A percentile compares a stretch with the other conserved stretches of the same genome.
phyloP scores from a whole-genome alignment of 2,888 invertebrate genomes.

The Amphipoea oculea region DNA sequence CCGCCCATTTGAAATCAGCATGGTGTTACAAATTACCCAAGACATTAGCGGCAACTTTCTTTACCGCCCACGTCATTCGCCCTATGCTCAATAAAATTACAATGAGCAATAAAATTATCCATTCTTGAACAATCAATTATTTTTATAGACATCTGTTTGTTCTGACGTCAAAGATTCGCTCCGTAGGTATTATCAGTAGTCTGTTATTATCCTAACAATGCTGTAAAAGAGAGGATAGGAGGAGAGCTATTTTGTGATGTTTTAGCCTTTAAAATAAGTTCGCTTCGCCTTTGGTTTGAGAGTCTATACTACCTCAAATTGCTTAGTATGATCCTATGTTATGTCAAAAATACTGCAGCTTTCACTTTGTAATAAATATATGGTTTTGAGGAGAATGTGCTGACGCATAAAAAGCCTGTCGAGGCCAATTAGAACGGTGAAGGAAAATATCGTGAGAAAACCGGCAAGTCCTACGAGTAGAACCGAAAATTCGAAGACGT shows the following conservation, averaged over 20 bases:
- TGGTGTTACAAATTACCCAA: constrained; percentile 26
- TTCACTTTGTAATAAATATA: neutral
- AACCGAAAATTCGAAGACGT: neutral
- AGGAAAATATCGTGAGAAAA: neutral
- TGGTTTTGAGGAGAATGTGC: neutral
- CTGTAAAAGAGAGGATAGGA: neutral
- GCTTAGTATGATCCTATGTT: neutral
- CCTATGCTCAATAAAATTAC: constrained; percentile 25
- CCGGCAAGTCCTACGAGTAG: too few species aligned
- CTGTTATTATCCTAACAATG: neutral
- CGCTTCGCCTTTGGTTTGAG: neutral
- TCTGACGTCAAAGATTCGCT: constrained; percentile 42
- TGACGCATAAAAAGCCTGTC: neutral
- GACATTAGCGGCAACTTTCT: constrained; percentile 39
- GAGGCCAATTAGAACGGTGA: too few species aligned
- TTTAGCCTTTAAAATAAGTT: neutral
- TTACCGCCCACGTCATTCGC: constrained; percentile 30
- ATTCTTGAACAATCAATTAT: constrained; percentile 48
- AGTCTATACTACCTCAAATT: too few species aligned
- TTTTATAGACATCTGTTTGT: constrained; percentile 45
- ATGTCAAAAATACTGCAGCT: neutral
- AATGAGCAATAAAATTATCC: constrained; percentile 60
- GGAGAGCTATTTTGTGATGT: neutral
- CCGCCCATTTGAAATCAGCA: constrained; percentile 22
- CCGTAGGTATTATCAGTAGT: neutral